These are phyloP conservation scores for Aphelinus atriplicis DNA, from an alignment of 1,140 invertebrate species.

Conservation along the genomic window DNA sequence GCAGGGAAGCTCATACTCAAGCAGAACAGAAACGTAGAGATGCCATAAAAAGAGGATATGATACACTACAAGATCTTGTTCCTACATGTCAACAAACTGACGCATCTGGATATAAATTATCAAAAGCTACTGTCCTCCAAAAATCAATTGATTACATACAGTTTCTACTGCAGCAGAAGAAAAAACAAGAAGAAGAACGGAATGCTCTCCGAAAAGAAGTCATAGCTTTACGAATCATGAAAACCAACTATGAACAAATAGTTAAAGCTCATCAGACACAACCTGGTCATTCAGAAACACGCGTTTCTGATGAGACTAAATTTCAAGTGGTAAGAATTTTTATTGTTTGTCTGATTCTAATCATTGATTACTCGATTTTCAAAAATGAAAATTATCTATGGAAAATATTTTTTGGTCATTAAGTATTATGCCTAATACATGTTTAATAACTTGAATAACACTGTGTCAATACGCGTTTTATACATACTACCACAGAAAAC, in stretches of 20 bases:
- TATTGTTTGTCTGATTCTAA: no score
- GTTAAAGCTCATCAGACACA: slow-evolving; percentile 95
- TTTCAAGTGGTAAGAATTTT: slow-evolving; percentile 86
- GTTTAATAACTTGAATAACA: no score
- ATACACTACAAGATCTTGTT: slow-evolving; percentile 89
- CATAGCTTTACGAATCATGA: slow-evolving; percentile 91
- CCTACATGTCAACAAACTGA: slow-evolving; percentile 90
- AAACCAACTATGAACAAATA: slow-evolving; percentile 94
- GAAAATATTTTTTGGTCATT: no score
- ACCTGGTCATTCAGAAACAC: slow-evolving; percentile 84
- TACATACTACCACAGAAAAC: no score
- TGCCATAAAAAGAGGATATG: slow-evolving; percentile 96
- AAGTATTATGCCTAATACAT: no score
- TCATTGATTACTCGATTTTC: no score
- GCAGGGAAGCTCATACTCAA: slow-evolving; percentile 95
- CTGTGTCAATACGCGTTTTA: no score
- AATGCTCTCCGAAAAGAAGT: slow-evolving; percentile 95
- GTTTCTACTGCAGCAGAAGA: slow-evolving; percentile 89
- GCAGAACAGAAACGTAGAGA: slow-evolving; percentile 97
- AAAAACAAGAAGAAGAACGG: slow-evolving; percentile 92
- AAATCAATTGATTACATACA: slow-evolving; percentile 93
- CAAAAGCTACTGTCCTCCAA: slow-evolving; percentile 94
- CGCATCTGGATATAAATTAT: slow-evolving; percentile 90
- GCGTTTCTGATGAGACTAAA: slow-evolving; percentile 93
- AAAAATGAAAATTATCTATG: no score